Percentiles rank a stretch among this genome's conserved stretches.
Conservation (phyloP, 2,797 vertebrate genomes). For the Muscicapa striata region DNA sequence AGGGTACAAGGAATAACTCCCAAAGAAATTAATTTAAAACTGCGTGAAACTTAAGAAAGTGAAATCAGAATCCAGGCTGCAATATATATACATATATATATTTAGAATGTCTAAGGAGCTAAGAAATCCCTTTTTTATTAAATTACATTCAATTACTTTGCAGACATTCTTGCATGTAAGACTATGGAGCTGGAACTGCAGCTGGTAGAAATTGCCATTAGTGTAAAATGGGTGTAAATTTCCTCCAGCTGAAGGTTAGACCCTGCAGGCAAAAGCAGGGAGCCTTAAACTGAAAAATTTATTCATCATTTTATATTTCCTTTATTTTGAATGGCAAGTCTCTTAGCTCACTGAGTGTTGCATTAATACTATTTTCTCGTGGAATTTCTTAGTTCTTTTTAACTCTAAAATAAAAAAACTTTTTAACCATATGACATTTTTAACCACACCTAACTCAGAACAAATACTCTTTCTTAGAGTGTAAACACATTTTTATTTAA, state of each 20-base stretch:
- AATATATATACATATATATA: background rate
- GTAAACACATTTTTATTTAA: slow-evolving; percentile 15
- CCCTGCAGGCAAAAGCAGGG: background rate
- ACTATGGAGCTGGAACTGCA: background rate
- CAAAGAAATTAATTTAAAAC: slow-evolving; percentile 8
- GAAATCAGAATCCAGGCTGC: slow-evolving; percentile 3
- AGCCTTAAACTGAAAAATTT: slow-evolving; percentile 13
- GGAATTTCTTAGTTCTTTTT: background rate
- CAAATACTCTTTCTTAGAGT: background rate
- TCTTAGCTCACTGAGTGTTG: background rate
- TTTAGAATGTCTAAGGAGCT: background rate
- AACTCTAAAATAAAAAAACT: background rate
- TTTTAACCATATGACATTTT: background rate
- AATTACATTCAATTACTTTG: slow-evolving; percentile 41
- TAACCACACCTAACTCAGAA: slow-evolving; percentile 10
- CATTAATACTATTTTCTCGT: background rate
- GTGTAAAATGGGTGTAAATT: slow-evolving; percentile 61
- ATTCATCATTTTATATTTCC: slow-evolving; percentile 20
- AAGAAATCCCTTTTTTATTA: slow-evolving; percentile 47
- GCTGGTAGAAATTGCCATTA: slow-evolving; percentile 64
- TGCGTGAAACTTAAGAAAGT: slow-evolving; percentile 22
- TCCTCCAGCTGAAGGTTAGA: slow-evolving; percentile 56
- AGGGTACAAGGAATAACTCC: background rate
- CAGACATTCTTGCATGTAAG: background rate
- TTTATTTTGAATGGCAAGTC: slow-evolving; percentile 3